Base-by-base conservation (phyloP, 2,797 vertebrate species). In the Holocentrus rufus region DNA sequence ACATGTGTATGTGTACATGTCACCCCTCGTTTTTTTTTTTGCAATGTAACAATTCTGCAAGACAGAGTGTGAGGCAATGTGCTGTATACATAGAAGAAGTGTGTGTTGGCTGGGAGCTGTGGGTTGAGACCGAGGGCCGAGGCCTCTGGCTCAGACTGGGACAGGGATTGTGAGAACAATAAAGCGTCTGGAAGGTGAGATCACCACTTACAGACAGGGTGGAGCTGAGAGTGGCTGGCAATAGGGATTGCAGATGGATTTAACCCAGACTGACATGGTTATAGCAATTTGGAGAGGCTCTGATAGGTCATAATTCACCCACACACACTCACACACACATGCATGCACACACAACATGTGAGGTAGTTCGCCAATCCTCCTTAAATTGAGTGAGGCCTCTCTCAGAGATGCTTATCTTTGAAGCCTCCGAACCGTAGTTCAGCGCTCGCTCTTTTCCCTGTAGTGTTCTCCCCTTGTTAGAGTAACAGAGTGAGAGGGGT, bases 161-260 rank as follows among this genome's bases (percentile, higher is more conserved):
- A 23, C 56, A 20, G 23, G 22, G 74, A 22, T 62, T 56, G 74
- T 23, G 72, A 77, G 63, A 87, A 90, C 77, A 90, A 86, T 55
- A 61, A 80, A 57, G 55, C 42, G 71, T 87, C 81, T 90, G 84
- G 79, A 78, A 81, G 80, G 76, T 90, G 90, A 92, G 85, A 76
- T 92, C 87, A 92, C 84, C 81, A 65, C 49, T 80, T 73, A 76
- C 70, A 83, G 77, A 80, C 71, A 36, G 83, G 88, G 89, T 70
- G 87, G 85, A 82, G 88, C 69, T 20, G 9, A 47, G 10, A 25
- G 60, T 13, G 62, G 60, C 0, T 61, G 56, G 31, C 22, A 59
- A 79, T 79, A 34, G 72, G 76, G 82, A 84, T 71, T 74, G 70
- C 61, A 76, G 73, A 86, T 76, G 83, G 85, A 88, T 85, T 79